These are phyloP conservation scores for Sphenopsis melanotis DNA, from an alignment of 2,797 vertebrate genomes.

Conservation along the genomic window DNA sequence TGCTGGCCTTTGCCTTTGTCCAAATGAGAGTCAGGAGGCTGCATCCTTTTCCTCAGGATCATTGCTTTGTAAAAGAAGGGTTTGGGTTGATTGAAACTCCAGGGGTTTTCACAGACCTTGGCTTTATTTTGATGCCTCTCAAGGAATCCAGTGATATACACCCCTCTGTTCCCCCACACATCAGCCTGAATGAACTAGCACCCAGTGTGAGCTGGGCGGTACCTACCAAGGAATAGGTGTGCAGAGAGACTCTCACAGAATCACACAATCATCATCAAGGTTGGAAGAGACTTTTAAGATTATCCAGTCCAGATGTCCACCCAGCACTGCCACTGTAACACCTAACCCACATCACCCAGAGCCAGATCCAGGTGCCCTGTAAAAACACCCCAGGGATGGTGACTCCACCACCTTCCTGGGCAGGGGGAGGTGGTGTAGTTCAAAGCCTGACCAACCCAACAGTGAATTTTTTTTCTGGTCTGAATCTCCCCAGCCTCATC, in stretches of 20 bases:
- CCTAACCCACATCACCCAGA: neutral
- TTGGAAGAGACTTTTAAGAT: neutral
- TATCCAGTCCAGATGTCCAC: neutral
- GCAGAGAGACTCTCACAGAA: neutral
- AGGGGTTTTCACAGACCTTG: neutral
- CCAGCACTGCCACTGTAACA: neutral
- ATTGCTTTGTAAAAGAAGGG: neutral
- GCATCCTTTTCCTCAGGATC: neutral
- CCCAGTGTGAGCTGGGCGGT: neutral
- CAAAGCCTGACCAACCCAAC: neutral
- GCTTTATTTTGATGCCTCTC: neutral
- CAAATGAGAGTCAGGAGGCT: neutral
- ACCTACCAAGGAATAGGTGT: neutral
- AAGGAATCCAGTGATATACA: neutral
- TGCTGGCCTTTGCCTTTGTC: neutral
- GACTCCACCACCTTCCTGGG: neutral
- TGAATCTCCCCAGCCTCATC: neutral
- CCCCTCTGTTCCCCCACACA: neutral
- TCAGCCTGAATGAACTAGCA: too few species aligned
- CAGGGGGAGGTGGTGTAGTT: neutral
- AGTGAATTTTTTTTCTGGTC: neutral
- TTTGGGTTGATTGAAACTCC: neutral
- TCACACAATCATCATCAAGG: neutral
- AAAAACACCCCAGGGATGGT: neutral
- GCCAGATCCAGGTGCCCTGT: fast-evolving